A percentile compares a stretch with the other conserved stretches of the same genome.
These are phyloP conservation scores for Echeneis naucrates DNA, from an alignment of 2,797 vertebrate genomes.

Conservation along the genomic window DNA sequence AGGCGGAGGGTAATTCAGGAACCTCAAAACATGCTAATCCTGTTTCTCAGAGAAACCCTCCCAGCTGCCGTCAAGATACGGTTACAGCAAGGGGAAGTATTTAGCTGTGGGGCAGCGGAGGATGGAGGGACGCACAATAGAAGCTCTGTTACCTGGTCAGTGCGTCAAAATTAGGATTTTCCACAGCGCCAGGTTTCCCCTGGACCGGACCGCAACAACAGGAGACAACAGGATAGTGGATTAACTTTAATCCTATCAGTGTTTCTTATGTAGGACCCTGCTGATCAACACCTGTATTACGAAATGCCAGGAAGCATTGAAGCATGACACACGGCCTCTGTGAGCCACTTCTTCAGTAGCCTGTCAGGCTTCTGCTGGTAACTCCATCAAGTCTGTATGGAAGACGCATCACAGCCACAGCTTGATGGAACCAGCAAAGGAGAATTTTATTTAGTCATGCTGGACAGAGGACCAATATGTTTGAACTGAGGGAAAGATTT, in stretches of 20 bases:
- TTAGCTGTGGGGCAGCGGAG: constrained; percentile 53
- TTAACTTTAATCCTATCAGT: constrained; percentile 77
- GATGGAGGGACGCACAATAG: constrained; percentile 52
- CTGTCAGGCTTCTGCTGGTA: constrained; percentile 34
- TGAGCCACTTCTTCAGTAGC: constrained; percentile 23
- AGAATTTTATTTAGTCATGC: background rate
- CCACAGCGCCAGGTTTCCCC: constrained; percentile 41
- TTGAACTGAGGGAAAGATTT: constrained; percentile 22
- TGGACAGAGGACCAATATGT: constrained; percentile 24
- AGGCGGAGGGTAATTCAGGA: constrained; percentile 40
- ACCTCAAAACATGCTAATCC: constrained; percentile 68
- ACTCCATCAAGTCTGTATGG: constrained; percentile 38
- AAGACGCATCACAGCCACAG: constrained; percentile 34
- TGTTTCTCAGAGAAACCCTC: constrained; percentile 66
- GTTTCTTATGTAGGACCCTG: constrained; percentile 56
- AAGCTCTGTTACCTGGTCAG: constrained; percentile 68
- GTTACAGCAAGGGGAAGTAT: constrained; percentile 63
- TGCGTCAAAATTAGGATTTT: constrained; percentile 60
- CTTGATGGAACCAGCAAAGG: constrained; percentile 22
- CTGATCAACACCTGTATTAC: constrained; percentile 66
- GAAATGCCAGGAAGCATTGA: constrained; percentile 62
- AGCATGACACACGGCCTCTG: constrained; percentile 48
- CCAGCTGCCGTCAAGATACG: constrained; percentile 59
- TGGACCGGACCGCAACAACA: constrained; percentile 43
- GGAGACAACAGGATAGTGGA: constrained; percentile 70